These are phyloP conservation scores for Brachionus angularis DNA, from an alignment of 1,140 invertebrate genomes.

Conservation along the genomic window DNA sequence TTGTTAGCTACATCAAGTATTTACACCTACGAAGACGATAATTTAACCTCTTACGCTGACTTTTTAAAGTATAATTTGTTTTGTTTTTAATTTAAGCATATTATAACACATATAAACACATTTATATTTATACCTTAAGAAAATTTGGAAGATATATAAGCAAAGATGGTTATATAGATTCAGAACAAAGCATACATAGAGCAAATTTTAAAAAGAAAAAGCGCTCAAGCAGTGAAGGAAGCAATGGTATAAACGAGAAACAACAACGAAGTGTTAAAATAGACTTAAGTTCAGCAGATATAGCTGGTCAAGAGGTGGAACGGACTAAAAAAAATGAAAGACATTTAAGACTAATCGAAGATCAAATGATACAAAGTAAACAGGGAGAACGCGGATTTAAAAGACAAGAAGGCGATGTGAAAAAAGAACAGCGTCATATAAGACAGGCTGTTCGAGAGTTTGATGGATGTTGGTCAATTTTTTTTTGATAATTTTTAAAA, in stretches of 20 bases:
- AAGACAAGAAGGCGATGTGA: slow-evolving; percentile 54
- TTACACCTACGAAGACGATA: slow-evolving; percentile 41
- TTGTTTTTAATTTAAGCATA: background rate
- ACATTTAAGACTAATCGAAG: slow-evolving; percentile 37
- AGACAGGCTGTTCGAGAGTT: slow-evolving; percentile 53
- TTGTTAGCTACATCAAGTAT: slow-evolving; percentile 27
- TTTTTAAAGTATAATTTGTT: slow-evolving; percentile 27
- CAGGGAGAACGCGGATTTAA: slow-evolving; percentile 56
- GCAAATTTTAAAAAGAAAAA: slow-evolving; percentile 18
- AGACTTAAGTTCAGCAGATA: background rate
- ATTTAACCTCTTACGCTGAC: slow-evolving; percentile 34
- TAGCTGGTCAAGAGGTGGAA: slow-evolving; percentile 3
- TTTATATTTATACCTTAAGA: slow-evolving; percentile 21
- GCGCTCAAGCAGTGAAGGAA: background rate
- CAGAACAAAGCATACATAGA: slow-evolving; percentile 9
- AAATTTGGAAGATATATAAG: slow-evolving; percentile 37
- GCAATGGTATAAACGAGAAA: background rate
- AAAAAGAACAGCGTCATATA: slow-evolving; percentile 54
- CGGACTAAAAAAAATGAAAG: slow-evolving; percentile 32
- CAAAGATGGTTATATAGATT: slow-evolving; percentile 41
- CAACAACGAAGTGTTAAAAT: background rate
- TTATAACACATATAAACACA: background rate
- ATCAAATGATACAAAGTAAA: slow-evolving; percentile 58
- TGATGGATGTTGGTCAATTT: slow-evolving; percentile 53
- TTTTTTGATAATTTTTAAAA: no score